phyloP scores from a whole-genome alignment of 2,797 vertebrate genomes.

The Perodicticus potto region DNA sequence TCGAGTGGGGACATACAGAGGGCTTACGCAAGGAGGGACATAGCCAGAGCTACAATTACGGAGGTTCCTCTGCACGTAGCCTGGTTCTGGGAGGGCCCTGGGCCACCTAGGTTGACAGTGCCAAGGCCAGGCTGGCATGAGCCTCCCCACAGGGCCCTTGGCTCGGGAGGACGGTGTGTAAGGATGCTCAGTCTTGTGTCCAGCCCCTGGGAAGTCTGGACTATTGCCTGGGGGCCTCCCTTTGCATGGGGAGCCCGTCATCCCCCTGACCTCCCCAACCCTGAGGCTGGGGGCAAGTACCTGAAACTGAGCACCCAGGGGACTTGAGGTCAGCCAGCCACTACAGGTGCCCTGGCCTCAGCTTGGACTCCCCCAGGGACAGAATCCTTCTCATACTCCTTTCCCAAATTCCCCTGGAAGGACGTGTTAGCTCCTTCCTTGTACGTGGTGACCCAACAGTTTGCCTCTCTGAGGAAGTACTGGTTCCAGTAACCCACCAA shows the following conservation, averaged over 20 bases:
- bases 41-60: too few relatives aligned
- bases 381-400: neutral
- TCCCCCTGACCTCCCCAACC: neutral
- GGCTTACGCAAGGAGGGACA: neutral
- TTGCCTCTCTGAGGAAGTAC: neutral
- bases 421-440: neutral
- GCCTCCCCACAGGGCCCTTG: fast-evolving
- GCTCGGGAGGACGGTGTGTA: fast-evolving
- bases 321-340: neutral
- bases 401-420: neutral
- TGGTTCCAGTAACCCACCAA: fast-evolving
- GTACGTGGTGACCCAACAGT: fast-evolving
- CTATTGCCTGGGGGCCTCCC: fast-evolving
- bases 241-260: neutral
- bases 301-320: neutral
- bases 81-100: neutral
- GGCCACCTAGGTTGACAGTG: neutral
- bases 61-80: neutral
- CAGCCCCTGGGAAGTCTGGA: neutral
- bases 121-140: neutral
- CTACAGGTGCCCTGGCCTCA: neutral
- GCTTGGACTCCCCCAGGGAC: neutral
- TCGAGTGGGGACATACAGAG: fast-evolving
- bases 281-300: too few relatives aligned
- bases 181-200: neutral